phyloP scores from a whole-genome alignment of 2,113 vertebrate genomes.

The Gavialis gangeticus region DNA sequence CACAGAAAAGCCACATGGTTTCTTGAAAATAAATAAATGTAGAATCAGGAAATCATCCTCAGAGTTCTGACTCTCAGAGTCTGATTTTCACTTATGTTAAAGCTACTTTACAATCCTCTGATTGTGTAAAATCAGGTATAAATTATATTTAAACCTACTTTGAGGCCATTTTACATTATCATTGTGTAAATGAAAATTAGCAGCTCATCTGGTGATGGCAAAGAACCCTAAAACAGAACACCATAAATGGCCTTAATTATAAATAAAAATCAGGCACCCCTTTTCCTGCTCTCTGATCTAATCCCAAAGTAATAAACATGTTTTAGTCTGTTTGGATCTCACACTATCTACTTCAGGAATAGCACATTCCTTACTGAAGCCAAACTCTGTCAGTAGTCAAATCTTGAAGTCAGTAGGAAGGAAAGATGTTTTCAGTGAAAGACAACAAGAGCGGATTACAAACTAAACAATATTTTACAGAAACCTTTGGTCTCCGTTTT shows the following conservation, averaged over 20 bases:
- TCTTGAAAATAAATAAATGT: background rate
- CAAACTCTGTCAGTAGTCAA: too few relatives aligned
- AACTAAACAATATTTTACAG: too few relatives aligned
- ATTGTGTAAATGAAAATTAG: background rate
- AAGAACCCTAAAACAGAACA: background rate
- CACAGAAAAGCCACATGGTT: background rate
- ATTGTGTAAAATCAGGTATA: background rate
- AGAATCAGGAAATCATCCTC: background rate
- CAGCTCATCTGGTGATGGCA: background rate
- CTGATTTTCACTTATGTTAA: background rate
- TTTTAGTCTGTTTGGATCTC: too few relatives aligned
- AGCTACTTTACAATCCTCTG: background rate
- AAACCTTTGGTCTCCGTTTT: too few relatives aligned
- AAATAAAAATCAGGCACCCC: too few relatives aligned
- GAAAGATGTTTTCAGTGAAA: too few relatives aligned
- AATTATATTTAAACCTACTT: background rate
- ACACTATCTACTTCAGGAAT: too few relatives aligned
- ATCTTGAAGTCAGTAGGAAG: too few relatives aligned
- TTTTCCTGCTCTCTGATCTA: too few relatives aligned
- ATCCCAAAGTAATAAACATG: too few relatives aligned
- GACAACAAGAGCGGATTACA: too few relatives aligned
- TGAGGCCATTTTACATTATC: background rate
- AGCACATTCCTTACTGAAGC: too few relatives aligned
- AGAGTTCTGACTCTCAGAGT: background rate
- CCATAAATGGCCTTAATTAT: background rate